phyloP scores from a whole-genome alignment of 2,113 vertebrate species.

The Epinephelus cyanopodus region DNA sequence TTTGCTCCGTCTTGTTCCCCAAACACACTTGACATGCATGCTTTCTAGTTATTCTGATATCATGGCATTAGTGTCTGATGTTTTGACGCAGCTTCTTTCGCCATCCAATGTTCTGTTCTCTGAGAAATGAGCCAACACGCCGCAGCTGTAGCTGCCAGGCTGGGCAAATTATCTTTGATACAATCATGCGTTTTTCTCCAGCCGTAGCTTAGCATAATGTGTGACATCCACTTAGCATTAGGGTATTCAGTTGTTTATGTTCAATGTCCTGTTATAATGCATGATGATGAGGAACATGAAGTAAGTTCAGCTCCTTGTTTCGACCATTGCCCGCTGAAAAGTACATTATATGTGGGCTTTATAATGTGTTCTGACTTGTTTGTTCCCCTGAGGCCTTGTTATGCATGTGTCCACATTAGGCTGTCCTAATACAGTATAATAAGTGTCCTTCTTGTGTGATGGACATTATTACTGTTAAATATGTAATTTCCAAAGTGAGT shows the following conservation, averaged over 20 bases:
- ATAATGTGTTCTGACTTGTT: conserved; percentile 40
- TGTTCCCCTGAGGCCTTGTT: conserved; percentile 23
- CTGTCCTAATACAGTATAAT: neutral
- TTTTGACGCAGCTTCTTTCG: conserved; percentile 24
- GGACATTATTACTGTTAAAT: neutral
- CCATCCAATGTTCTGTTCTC: conserved; percentile 45
- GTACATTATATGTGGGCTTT: neutral
- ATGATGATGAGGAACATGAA: conserved; percentile 29
- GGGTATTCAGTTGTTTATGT: conserved; percentile 33
- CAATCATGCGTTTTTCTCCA: conserved; percentile 49
- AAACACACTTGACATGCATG: conserved; percentile 54
- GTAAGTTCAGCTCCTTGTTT: conserved; percentile 45
- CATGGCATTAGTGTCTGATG: conserved; percentile 26
- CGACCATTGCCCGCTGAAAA: neutral
- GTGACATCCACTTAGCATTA: conserved; percentile 36
- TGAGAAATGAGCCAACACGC: conserved; percentile 42
- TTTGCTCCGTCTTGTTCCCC: conserved; percentile 43
- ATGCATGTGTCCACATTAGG: neutral
- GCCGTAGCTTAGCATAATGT: conserved; percentile 47
- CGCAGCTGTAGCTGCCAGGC: conserved; percentile 13
- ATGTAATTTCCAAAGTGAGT: neutral
- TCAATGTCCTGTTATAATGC: conserved; percentile 44
- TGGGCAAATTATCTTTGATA: conserved; percentile 36
- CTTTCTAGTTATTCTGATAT: conserved; percentile 40
- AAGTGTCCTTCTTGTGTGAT: neutral